Base-by-base conservation (phyloP, 2,797 vertebrate species). In the Manis javanica region DNA sequence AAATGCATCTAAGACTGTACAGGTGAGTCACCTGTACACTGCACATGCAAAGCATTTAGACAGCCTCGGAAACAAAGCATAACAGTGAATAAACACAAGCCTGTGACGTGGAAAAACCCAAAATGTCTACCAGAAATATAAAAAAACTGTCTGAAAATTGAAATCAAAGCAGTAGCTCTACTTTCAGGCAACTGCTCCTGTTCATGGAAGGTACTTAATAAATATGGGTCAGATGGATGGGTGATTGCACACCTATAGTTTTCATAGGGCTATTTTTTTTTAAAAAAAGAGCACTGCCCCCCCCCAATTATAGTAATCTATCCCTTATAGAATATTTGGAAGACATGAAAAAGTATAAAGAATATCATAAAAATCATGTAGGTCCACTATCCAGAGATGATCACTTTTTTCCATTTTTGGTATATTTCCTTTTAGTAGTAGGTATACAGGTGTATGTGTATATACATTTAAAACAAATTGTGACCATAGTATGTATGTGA, bases 401-500 rank as follows among this genome's bases (percentile, higher is more conserved):
- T 68, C 15, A 24, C 9, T 89, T 91, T 91, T 91, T 91, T 51
- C 82, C 21, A 39, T 74, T 81, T 87, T 81, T 75, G 79, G 39
- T 64, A 75, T 7, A 94, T 79, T 92, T 91, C 31, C 53, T 90
- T 78, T 96, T 61, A 66, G 46, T 10, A 46, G 46, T 46, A 46
- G 11, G 46, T 12, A 46, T 46, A 46, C 12, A 46, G 18, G 23
- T 87, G 29, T 63, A 57, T 23, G 3, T 49, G 13, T 66, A 82
- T 31, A 23, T 53, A 31, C 12, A 55, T 64, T 87, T 61, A 61
- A 57, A 89, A 87, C 74, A 75, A 49, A 51, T 18, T 79, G 18
- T 74, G 63, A 64, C 55, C 78, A 85, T 0, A 90, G 7, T 75
- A 9, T 61, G 34, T 16, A 79, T 51, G 46, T 21, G 31, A 11